Evolutionary conservation across 2,113 vertebrate species (phyloP).

Genomic region (Cochlearius cochlearius): DNA sequence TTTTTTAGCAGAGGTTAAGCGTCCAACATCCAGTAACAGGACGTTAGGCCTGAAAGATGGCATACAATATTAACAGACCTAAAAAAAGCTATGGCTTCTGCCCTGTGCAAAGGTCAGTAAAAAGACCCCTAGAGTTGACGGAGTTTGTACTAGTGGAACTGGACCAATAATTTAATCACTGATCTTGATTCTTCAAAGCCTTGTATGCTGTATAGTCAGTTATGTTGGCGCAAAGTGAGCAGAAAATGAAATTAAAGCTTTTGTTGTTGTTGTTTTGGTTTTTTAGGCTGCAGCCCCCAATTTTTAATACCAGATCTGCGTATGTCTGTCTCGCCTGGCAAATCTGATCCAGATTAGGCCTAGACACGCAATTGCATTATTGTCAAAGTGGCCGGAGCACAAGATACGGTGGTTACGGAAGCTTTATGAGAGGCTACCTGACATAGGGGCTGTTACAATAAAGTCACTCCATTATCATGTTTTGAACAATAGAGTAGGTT

Average conservation of each 20-base stretch:
- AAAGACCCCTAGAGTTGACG: background rate
- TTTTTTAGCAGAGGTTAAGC: slow-evolving; percentile 31
- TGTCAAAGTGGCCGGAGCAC: background rate
- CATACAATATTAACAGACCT: background rate
- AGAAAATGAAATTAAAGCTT: background rate
- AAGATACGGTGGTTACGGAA: background rate
- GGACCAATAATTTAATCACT: background rate
- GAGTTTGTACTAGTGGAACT: background rate
- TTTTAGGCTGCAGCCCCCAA: background rate
- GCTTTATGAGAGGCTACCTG: background rate
- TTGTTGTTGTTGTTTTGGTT: rapidly evolving
- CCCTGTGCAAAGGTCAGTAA: background rate
- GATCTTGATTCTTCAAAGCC: background rate
- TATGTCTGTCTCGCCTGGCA: background rate
- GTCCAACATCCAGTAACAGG: background rate
- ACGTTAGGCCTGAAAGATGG: background rate
- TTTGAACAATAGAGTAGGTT: background rate
- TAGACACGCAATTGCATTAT: background rate
- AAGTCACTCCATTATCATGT: background rate
- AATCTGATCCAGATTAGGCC: background rate
- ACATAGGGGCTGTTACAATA: background rate
- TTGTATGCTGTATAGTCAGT: background rate
- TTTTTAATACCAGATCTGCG: background rate
- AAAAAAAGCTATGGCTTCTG: background rate
- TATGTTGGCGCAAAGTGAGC: background rate